Evolutionary conservation across 2,113 vertebrate genomes (phyloP).

Genomic region (Proterorhinus semilunaris): DNA sequence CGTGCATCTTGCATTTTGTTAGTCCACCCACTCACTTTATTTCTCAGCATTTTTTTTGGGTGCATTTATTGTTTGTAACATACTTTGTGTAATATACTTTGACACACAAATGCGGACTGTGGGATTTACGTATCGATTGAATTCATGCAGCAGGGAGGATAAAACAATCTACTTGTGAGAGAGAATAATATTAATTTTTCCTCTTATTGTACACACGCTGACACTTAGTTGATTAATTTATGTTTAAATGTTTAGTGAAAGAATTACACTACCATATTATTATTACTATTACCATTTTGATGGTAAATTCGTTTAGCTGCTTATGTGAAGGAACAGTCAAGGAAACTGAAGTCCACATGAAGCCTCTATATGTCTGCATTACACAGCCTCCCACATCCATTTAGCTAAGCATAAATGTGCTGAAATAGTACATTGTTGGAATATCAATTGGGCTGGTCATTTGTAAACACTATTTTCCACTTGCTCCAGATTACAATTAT

Average conservation of each 20-base stretch:
- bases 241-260: too few species aligned
- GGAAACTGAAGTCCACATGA: too few species aligned
- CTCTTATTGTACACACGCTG: neutral
- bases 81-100: neutral
- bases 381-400: neutral
- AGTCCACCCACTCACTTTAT: neutral
- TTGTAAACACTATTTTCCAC: neutral
- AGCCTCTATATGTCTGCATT: too few species aligned
- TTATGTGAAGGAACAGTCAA: too few species aligned
- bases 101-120: neutral
- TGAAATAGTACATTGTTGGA: neutral
- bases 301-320: too few species aligned
- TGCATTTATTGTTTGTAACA: slow-evolving; percentile 13
- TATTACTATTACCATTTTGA: too few species aligned
- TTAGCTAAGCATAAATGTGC: neutral
- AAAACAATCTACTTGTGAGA: neutral
- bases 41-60: slow-evolving; percentile 6
- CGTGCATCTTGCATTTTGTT: neutral
- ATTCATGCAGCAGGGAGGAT: neutral
- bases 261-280: too few species aligned
- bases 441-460: neutral
- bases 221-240: too few species aligned
- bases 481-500: neutral
- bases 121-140: slow-evolving; percentile 1
- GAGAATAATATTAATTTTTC: neutral